phyloP scores from a whole-genome alignment of 2,888 invertebrate genomes.

The Philonicus albiceps region DNA sequence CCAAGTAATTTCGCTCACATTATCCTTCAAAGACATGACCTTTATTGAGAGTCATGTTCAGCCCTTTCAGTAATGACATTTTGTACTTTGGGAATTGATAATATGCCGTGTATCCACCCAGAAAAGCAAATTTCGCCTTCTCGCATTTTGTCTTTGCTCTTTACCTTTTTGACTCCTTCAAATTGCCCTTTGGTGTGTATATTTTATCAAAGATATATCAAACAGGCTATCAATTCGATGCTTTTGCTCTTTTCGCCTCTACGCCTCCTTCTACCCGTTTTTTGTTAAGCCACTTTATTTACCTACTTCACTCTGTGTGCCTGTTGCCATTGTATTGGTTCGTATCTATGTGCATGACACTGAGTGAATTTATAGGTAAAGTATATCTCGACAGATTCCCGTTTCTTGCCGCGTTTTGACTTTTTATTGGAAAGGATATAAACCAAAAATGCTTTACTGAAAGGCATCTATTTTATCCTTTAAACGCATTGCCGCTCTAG shows the following conservation, averaged over 20 bases:
- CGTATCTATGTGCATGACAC: not conserved
- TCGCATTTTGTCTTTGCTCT: not conserved
- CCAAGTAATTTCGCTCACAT: not conserved
- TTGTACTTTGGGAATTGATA: constrained; percentile 53
- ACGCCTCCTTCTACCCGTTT: not conserved
- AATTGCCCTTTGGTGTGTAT: constrained; percentile 17
- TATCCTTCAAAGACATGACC: not conserved
- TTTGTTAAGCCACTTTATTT: not conserved
- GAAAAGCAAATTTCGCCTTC: constrained; percentile 20
- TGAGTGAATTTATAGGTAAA: not conserved
- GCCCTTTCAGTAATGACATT: constrained; percentile 53
- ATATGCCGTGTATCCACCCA: constrained; percentile 49
- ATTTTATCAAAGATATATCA: constrained; percentile 17
- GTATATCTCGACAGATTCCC: not conserved
- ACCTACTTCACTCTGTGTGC: not conserved
- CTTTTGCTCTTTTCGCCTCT: not conserved
- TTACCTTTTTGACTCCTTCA: not conserved
- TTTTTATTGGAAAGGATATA: constrained; percentile 29
- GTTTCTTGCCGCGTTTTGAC: constrained; percentile 14
- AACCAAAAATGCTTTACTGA: not conserved
- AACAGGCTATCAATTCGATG: constrained; percentile 24
- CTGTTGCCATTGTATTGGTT: not conserved
- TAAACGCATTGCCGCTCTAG: not conserved
- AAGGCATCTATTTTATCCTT: constrained; percentile 25
- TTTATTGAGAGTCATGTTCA: constrained; percentile 46